Conservation (phyloP, 2,888 invertebrate species). For the Heteromurus nitidus region DNA sequence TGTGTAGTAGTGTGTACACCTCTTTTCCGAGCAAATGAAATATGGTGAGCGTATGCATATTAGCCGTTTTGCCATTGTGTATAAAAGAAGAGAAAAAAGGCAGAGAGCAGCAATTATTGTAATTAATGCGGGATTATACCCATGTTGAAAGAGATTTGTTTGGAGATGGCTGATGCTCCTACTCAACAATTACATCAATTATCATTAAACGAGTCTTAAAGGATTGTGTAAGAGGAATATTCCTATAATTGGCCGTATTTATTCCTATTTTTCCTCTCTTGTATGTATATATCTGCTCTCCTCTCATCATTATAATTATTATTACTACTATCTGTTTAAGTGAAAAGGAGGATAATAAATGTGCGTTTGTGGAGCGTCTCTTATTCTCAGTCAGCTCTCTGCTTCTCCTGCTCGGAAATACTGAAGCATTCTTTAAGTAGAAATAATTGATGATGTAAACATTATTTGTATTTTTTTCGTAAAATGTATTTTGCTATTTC, state of each 20-base stretch:
- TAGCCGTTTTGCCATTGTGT: neutral
- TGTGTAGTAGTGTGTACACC: too few species aligned
- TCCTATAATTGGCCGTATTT: slow-evolving; percentile 54
- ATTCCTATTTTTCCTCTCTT: slow-evolving; percentile 19
- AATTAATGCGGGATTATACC: slow-evolving; percentile 61
- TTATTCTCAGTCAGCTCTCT: slow-evolving; percentile 2
- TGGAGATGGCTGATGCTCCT: slow-evolving; percentile 45
- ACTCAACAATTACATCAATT: slow-evolving; percentile 64
- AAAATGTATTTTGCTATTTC: slow-evolving; percentile 29
- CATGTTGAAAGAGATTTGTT: slow-evolving; percentile 52
- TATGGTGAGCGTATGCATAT: slow-evolving; percentile 3
- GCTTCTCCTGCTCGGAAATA: neutral
- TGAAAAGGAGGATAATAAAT: slow-evolving; percentile 23
- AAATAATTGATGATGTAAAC: slow-evolving; percentile 4
- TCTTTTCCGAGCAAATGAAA: slow-evolving; percentile 6
- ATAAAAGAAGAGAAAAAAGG: slow-evolving; percentile 15
- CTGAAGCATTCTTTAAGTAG: neutral
- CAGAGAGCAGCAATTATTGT: slow-evolving; percentile 57
- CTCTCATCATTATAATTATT: slow-evolving; percentile 29
- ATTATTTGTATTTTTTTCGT: slow-evolving; percentile 17
- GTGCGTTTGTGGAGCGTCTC: slow-evolving; percentile 21
- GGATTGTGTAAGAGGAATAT: slow-evolving; percentile 57
- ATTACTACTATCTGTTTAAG: neutral
- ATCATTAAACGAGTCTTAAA: slow-evolving; percentile 64
- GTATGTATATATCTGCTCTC: too few species aligned